Conservation (phyloP, 2,888 invertebrate genomes). For the Temnothorax ravouxi region DNA sequence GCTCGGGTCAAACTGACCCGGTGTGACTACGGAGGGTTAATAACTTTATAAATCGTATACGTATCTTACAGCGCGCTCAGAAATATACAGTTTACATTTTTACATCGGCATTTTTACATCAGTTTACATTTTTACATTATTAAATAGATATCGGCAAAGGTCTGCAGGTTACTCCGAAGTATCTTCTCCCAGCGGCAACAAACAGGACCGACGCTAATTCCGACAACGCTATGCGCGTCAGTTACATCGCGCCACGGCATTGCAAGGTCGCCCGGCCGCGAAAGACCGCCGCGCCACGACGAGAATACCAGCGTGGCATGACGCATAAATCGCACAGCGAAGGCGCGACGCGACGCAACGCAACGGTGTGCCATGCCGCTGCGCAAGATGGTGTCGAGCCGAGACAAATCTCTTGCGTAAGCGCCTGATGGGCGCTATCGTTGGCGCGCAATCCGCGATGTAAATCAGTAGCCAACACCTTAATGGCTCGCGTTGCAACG, state of each 20-base stretch:
- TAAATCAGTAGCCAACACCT: too few species aligned
- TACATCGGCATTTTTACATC: too few species aligned
- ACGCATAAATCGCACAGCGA: constrained; percentile 44
- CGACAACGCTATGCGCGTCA: constrained; percentile 47
- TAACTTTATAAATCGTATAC: neutral
- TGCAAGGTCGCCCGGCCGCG: constrained; percentile 73
- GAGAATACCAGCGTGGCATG: constrained; percentile 60
- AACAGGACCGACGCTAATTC: constrained; percentile 55
- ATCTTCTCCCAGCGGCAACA: neutral
- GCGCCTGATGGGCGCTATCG: too few species aligned
- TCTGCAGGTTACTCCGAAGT: neutral
- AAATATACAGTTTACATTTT: neutral
- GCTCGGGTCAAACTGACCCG: too few species aligned
- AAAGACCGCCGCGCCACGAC: constrained; percentile 62
- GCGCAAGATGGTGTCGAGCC: too few species aligned
- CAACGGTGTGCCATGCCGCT: constrained; percentile 53
- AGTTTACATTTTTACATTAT: neutral
- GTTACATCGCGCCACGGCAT: constrained; percentile 69
- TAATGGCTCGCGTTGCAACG: too few species aligned
- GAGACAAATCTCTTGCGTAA: too few species aligned
- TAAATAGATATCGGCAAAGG: neutral
- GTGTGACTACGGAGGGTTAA: too few species aligned
- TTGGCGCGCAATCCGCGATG: too few species aligned
- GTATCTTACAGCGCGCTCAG: neutral
- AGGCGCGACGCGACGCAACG: constrained; percentile 24